A percentile compares a stretch with the other conserved stretches of the same genome.
Conservation (phyloP, 2,797 vertebrate genomes). For the Oreonectes daqikongensis region DNA sequence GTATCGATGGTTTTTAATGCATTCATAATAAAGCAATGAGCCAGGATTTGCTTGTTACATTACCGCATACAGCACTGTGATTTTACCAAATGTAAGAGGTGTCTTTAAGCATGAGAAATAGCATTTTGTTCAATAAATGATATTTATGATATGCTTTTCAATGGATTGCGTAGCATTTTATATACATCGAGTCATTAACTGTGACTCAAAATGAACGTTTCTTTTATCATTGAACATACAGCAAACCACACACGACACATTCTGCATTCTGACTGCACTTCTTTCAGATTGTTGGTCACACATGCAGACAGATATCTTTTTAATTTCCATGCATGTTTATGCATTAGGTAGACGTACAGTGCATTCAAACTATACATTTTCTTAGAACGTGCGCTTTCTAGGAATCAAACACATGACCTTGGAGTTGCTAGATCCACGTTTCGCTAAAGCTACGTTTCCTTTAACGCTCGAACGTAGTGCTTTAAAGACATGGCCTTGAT, state of each 20-base stretch:
- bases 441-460: neutral
- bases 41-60: neutral
- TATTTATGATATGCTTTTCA: too few species aligned
- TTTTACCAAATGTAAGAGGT: neutral
- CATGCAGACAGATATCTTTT: neutral
- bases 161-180: neutral
- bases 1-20: neutral
- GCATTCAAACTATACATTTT: neutral
- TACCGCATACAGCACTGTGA: neutral
- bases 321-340: neutral
- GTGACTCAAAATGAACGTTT: too few species aligned
- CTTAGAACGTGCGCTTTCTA: neutral
- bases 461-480: too few species aligned
- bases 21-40: neutral
- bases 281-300: neutral
- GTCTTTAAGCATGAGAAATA: neutral
- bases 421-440: neutral
- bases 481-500: neutral
- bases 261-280: neutral
- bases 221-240: neutral
- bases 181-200: too few species aligned
- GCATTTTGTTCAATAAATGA: neutral
- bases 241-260: neutral
- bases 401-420: slow-evolving; percentile 1
- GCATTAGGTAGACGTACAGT: neutral